Base-by-base conservation (phyloP, 2,888 invertebrate genomes). In the Abrostola tripartita region DNA sequence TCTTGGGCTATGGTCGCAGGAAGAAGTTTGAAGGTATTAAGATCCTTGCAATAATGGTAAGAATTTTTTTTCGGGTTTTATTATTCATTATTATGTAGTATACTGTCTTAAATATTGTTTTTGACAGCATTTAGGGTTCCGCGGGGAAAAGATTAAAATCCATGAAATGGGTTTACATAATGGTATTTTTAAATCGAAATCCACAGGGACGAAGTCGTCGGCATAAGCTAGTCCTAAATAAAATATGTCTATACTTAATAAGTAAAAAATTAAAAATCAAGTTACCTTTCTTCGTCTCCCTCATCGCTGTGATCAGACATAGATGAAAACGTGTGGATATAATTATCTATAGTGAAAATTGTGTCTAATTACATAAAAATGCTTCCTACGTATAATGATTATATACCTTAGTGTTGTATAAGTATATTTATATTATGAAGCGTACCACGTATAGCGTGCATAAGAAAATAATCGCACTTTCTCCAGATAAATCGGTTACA, bases 271-370 rank as follows among this genome's bases (percentile, higher is more conserved):
- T 9, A 47, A 47, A 47, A 8, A 14, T 24, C 10, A 38, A 61
- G 62, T 82, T 90, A 92, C 91, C 91, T 90, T 83, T 88, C 89
- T 62, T 92, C 92, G 52, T 86, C 88, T 58, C 82, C 88, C 76
- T 90, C 92, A 81, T 89, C 90, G 81, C 92, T 93, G 76, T 80
- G 85, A 72, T 80, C 81, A 92, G 91, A 90, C 92, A 92, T 92
- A 82, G 47, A 78, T 77, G 76, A 80, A 71, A 78, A 76, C 71
- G 73, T 47, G 64, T 59, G 50, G 37, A 55, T 41, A 49, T 51
- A 51, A 57, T 73, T 68, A 77, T 36, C 50, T 12, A 61, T 49
- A 8, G 42, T 59, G 59, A 52, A 47, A 11, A 42, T 7, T 24
- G 56, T 38, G 47, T 38, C 38, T 38, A 49, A 7, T 5, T 37